Base-by-base conservation (phyloP, 2,113 vertebrate species). In the Spizaetus ornatus region DNA sequence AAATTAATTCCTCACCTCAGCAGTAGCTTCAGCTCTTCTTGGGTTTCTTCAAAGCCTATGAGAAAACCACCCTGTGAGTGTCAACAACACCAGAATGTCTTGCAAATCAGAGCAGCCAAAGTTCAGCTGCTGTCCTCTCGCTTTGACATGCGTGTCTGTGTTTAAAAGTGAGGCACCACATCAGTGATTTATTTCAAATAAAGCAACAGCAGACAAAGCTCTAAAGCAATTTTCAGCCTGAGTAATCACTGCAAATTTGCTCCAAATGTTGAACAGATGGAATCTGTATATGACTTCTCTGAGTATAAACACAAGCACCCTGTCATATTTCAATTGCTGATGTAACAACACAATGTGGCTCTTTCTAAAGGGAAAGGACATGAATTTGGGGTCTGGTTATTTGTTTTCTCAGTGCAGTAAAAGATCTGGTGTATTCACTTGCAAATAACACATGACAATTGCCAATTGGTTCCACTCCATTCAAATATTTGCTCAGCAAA, bases 261-360 rank as follows among this genome's bases (percentile, higher is more conserved):
- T 97, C 85, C 97, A 97, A 93, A 90, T 95, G 95, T 88, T 88
- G 93, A 97, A 95, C 96, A 98, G 95, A 97, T 97, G 97, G 96
- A 85, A 85, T 90, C 71, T 84, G 85, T 93, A 85, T 86, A 62
- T 78, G 90, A 96, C 71, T 95, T 96, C 93, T 92, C 95, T 79
- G 72, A 95, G 74, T 92, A 91, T 86, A 94, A 94, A 94, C 76
- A 91, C 83, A 79, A 95, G 90, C 66, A 73, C 72, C 65, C 58
- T 96, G 21, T 52, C 88, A 87, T 94, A 83, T 95, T 90, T 95
- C 93, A 92, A 87, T 89, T 95, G 86, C 93, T 88, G 92, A 95
- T 82, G 86, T 96, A 95, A 78, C 88, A 95, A 94, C 88, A 91
- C 58, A 94, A 16, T 70, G 93, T 92, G 80, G 45, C 47, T 90